Evolutionary conservation across 2,113 vertebrate genomes (phyloP).

Genomic region (Pachypanchax playfairii): DNA sequence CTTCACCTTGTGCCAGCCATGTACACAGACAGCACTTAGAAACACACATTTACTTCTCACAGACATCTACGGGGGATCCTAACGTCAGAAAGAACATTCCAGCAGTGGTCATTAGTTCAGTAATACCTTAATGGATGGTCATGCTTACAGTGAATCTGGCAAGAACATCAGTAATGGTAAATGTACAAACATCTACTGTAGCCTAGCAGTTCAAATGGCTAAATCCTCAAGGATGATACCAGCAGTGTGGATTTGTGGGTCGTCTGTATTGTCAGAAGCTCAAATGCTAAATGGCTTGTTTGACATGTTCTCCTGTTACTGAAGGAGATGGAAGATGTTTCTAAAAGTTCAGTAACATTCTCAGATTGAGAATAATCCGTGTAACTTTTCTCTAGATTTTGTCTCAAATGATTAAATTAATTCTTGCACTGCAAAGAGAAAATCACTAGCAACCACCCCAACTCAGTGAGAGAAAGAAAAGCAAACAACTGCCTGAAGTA

Average conservation of each 20-base stretch:
- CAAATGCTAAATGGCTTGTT: slow-evolving; percentile 9
- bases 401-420: not conserved
- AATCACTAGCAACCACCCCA: slow-evolving; percentile 3
- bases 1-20: slow-evolving; percentile 82
- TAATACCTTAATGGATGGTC: slow-evolving; percentile 67
- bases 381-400: not conserved
- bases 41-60: slow-evolving; percentile 72
- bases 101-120: slow-evolving; percentile 65
- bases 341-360: no score
- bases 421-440: no score
- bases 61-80: slow-evolving; percentile 68
- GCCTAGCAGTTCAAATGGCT: slow-evolving; percentile 62
- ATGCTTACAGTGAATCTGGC: slow-evolving; percentile 67
- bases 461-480: slow-evolving; percentile 42
- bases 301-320: slow-evolving; percentile 45
- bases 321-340: slow-evolving; percentile 20
- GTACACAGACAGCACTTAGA: slow-evolving; percentile 77
- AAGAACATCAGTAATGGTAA: slow-evolving; percentile 66
- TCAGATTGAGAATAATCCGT: no score
- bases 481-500: slow-evolving; percentile 19
- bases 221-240: slow-evolving; percentile 60
- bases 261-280: slow-evolving; percentile 18
- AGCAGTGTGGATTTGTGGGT: slow-evolving; percentile 55
- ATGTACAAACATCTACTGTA: slow-evolving; percentile 68
- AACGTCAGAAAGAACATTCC: slow-evolving; percentile 71